Conservation (phyloP, 2,888 invertebrate genomes). For the Molorchus minor region DNA sequence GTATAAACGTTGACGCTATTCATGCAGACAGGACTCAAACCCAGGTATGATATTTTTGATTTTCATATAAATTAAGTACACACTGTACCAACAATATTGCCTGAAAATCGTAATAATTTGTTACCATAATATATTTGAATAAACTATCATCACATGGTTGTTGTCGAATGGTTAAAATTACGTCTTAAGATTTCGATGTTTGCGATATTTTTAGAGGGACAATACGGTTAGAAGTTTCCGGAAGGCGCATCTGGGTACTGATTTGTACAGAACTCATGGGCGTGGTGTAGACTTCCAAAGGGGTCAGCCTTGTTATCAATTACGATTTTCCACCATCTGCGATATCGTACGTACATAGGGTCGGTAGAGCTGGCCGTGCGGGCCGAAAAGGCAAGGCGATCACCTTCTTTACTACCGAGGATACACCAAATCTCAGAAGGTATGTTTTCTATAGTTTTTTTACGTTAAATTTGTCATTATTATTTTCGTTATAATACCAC, state of each 20-base stretch:
- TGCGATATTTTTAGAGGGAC: conserved; percentile 87
- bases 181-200: too few relatives aligned
- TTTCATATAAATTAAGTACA: too few relatives aligned
- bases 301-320: conserved; percentile 95
- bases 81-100: too few relatives aligned
- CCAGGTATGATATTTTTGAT: conserved; percentile 72
- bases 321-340: conserved; percentile 95
- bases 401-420: conserved; percentile 93
- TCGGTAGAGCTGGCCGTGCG: conserved; percentile 94
- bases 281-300: too few relatives aligned
- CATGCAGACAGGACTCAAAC: conserved; percentile 90
- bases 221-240: conserved; percentile 91
- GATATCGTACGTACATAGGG: conserved; percentile 89
- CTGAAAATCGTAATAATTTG: too few relatives aligned
- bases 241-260: conserved; percentile 92
- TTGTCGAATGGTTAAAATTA: too few relatives aligned
- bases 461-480: too few relatives aligned
- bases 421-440: conserved; percentile 87
- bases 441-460: too few relatives aligned
- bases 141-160: too few relatives aligned
- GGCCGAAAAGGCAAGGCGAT: conserved; percentile 89
- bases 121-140: too few relatives aligned
- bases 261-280: conserved; percentile 98
- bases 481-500: too few relatives aligned
- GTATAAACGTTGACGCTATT: conserved; percentile 92